A percentile compares a stretch with the other conserved stretches of the same genome.
Evolutionary conservation across 2,888 invertebrate genomes (phyloP).

Genomic region (Cyclophora punctaria): DNA sequence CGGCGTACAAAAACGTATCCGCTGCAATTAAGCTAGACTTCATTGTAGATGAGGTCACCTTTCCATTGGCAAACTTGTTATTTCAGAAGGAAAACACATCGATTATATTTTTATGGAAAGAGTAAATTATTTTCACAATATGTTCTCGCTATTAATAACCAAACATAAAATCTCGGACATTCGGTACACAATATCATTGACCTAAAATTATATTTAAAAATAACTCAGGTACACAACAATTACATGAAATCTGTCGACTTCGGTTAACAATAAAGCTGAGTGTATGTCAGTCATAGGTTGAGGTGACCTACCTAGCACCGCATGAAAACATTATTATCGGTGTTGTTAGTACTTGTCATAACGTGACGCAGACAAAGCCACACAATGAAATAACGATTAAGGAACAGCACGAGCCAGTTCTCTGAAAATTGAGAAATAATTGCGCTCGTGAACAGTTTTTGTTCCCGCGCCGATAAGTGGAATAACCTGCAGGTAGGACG

Average conservation of each 20-base stretch:
- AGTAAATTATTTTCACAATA: too few relatives aligned
- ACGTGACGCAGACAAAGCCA: slow-evolving; percentile 17
- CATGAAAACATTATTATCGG: slow-evolving; percentile 17
- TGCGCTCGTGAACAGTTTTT: slow-evolving; percentile 46
- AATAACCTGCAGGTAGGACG: slow-evolving; percentile 67
- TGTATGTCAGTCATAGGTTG: slow-evolving; percentile 20
- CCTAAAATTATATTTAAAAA: too few relatives aligned
- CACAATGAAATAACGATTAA: slow-evolving; percentile 33
- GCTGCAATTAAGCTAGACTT: slow-evolving; percentile 28
- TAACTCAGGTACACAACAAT: too few relatives aligned
- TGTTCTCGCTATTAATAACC: too few relatives aligned
- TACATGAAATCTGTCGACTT: too few relatives aligned
- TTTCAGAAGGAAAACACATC: too few relatives aligned
- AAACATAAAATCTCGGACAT: too few relatives aligned
- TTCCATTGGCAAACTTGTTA: too few relatives aligned
- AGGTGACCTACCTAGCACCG: slow-evolving; percentile 34
- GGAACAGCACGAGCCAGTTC: slow-evolving; percentile 26
- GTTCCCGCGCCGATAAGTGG: slow-evolving; percentile 43
- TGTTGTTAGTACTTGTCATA: slow-evolving; percentile 35
- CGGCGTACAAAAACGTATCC: slow-evolving; percentile 45
- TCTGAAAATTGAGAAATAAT: slow-evolving; percentile 38
- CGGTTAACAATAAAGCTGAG: too few relatives aligned
- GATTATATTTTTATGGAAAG: too few relatives aligned
- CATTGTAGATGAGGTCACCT: too few relatives aligned
- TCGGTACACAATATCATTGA: too few relatives aligned